Evolutionary conservation across 2,888 invertebrate genomes (phyloP), one percentile per base, ranked within the genome.

Genomic region (Drosophila mimica): DNA sequence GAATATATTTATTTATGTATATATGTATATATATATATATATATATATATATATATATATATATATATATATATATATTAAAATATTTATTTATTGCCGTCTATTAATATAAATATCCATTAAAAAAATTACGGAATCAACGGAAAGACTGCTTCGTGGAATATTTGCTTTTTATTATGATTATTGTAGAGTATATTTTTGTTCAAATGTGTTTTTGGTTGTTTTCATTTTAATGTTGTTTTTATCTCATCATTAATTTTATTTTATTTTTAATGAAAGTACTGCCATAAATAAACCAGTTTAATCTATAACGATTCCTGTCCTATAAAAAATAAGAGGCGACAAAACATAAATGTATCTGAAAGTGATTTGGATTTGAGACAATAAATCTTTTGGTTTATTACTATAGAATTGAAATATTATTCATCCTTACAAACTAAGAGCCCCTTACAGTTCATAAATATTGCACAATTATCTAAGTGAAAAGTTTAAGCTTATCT

Each of bases 21-120:
- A 15, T 48, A 52, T 28, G 57, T 40, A 17, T 38, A n/a, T n/a
- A n/a, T 17, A 28, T 43, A 56, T 28, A 57, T 48, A 40, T 40
- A 4, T 48, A 25, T 7, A 28, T 48, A 43, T 25, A 56, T 46
- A 62, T 58, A 38, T 38, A 6, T 46, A 43, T 52, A 52, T 54
- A 25, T 17, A 25, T 43, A 52, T 15, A 60, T 36, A 25, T 17
- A 15, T 48, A 52, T 28, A 60, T 40, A 17, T 38, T 3, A 28
- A 25, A 8, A 49, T 43, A 36, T 25, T 56, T 43, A 59, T 54
- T 54, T 49, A 60, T 53, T 52, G 51, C 68, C 33, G 70, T 43
- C 63, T 68, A 70, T 70, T 84, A 64, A 70, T 79, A 71, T 70
- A 68, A 72, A 74, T 86, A 84, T 74, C 53, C 65, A 52, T 54